Evolutionary conservation across 1,140 invertebrate species (phyloP), one percentile per base, ranked within the genome.

Genomic region (Procambarus virginalis): DNA sequence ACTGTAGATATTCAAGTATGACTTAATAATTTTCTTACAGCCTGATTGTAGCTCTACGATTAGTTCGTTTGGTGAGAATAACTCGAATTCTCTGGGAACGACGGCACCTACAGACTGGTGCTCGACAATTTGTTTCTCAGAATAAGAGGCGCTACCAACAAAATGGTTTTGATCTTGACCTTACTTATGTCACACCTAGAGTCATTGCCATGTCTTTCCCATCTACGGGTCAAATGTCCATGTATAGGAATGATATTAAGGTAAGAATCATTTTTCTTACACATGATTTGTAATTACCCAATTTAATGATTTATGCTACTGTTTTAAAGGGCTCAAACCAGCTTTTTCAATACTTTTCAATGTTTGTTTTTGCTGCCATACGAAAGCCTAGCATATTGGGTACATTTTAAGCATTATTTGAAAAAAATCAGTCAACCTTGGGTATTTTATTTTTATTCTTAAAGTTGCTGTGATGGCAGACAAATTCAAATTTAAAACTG

Each of bases 191-290:
- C 17, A 95, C 94, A 87, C 94, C 95, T 86, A 93, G 95, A 91
- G 94, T 96, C 20, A 95, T 96, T 86, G 95, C 95, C 20, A 96
- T 96, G 94, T 95, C 95, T 5, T 96, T 95, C 92, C 95, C 95
- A 34, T 95, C 95, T 0, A 93, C 94, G 49, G 95, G 95, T 58
- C 92, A 94, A 6, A 95, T 95, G 94, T 93, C 95, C 9, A 91
- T 95, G 55, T 96, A 96, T 93, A 93, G 96, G 90, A 96, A 96
- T 93, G 94, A 94, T 84, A 95, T 96, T 91, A 93, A 93, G 91
- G 95, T 95, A 92, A 93, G 93, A 49, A 49, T 64, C 14, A 55
- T 55, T 55, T 0, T 55, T 55, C 12, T 55, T 4, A 9, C 12
- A 12, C 51, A 55, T 55, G 8, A 55, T 55, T 55, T 55, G 51